Conservation (phyloP, 1,140 invertebrate genomes). For the Bilobella aurantiaca region DNA sequence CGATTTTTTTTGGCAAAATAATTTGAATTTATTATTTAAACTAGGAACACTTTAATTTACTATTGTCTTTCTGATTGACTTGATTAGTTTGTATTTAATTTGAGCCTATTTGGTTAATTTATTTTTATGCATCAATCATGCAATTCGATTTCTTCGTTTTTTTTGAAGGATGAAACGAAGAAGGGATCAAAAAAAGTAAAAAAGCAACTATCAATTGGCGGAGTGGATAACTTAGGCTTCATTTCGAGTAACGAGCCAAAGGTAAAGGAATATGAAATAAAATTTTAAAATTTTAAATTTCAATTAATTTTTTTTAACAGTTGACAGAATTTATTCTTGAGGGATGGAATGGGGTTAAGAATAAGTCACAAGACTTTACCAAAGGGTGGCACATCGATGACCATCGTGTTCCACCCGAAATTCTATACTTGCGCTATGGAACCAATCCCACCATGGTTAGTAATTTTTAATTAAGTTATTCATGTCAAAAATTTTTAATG, state of each 20-base stretch:
- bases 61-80: background rate
- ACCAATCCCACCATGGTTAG: slow-evolving; percentile 7
- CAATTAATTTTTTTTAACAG: background rate
- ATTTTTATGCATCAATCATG: background rate
- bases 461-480: background rate
- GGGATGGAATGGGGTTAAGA: slow-evolving; percentile 1
- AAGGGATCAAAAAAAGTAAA: background rate
- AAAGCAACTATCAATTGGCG: background rate
- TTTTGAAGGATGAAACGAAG: background rate
- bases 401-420: slow-evolving; percentile 16
- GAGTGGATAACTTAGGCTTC: background rate
- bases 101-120: background rate
- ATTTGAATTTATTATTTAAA: background rate
- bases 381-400: slow-evolving; percentile 22
- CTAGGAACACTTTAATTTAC: background rate
- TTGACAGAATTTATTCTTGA: slow-evolving; percentile 2
- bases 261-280: background rate
- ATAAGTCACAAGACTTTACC: background rate
- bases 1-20: background rate
- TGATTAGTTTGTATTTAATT: background rate
- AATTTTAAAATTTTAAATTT: background rate
- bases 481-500: background rate
- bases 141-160: background rate
- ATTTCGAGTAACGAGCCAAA: slow-evolving; percentile 4
- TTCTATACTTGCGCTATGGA: slow-evolving; percentile 12